Evolutionary conservation across 2,113 vertebrate species (phyloP).

Genomic region (Toxotes jaculatrix): DNA sequence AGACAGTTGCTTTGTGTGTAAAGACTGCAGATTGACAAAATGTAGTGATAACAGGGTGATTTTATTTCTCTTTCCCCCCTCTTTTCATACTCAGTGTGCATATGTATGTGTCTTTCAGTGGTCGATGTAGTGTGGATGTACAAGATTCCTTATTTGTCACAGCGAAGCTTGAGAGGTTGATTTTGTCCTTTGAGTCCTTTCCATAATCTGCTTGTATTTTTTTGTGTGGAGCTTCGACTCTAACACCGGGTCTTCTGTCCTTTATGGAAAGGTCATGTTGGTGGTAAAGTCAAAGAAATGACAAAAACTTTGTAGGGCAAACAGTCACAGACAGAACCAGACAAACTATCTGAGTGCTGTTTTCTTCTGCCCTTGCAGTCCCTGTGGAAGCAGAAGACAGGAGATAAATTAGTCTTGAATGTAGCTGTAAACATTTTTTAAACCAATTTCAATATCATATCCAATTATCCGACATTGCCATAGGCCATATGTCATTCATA

Average conservation of each 20-base stretch:
- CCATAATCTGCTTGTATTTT: constrained; percentile 27
- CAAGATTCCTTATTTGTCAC: constrained; percentile 43
- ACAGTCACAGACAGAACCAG: constrained; percentile 49
- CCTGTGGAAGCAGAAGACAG: constrained; percentile 43
- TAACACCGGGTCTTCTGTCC: constrained; percentile 47
- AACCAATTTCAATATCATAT: background rate
- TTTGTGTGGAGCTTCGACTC: constrained; percentile 31
- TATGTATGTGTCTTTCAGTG: constrained; percentile 44
- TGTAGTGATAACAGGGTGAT: constrained; percentile 68
- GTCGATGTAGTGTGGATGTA: constrained; percentile 66
- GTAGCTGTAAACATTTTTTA: background rate
- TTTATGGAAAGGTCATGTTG: constrained; percentile 49
- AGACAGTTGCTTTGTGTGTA: constrained; percentile 38
- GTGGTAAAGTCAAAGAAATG: constrained; percentile 53
- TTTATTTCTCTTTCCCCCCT: constrained; percentile 1
- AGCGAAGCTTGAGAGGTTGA: constrained; percentile 22
- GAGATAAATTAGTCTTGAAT: constrained; percentile 4
- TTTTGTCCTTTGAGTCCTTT: constrained; percentile 23
- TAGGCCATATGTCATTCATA: background rate
- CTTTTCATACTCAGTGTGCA: constrained; percentile 37
- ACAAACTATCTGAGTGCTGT: constrained; percentile 42
- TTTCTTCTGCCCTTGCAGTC: constrained; percentile 23
- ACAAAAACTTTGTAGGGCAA: constrained; percentile 57
- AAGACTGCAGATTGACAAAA: constrained; percentile 55
- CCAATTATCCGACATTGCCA: background rate